Conservation (phyloP, 1,140 invertebrate species). For the Diuraphis noxia region DNA sequence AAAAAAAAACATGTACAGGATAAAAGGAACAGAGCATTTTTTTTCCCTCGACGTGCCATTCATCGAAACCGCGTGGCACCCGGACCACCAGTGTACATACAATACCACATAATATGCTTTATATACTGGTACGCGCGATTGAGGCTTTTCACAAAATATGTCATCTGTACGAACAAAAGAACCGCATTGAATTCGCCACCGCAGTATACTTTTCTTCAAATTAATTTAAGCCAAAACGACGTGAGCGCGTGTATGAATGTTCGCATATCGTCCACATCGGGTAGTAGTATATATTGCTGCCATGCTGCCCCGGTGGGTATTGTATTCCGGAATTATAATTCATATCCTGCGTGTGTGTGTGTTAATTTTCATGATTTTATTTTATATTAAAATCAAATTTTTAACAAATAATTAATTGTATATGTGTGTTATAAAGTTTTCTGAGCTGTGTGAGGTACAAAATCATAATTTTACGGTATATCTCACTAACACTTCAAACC, state of each 20-base stretch:
- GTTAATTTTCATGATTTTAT: too few relatives aligned
- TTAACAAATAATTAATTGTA: too few relatives aligned
- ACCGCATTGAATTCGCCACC: neutral
- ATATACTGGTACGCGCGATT: neutral
- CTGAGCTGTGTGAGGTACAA: too few relatives aligned
- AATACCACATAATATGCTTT: neutral
- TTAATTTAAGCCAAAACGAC: neutral
- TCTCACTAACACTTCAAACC: too few relatives aligned
- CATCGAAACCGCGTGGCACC: neutral
- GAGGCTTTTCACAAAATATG: neutral
- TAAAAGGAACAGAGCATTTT: neutral
- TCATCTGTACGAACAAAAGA: neutral
- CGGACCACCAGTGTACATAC: neutral
- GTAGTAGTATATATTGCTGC: too few relatives aligned
- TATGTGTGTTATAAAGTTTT: too few relatives aligned
- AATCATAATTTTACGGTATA: too few relatives aligned
- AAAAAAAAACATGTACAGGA: neutral
- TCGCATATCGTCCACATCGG: neutral
- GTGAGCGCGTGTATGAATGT: neutral
- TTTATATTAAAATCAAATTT: too few relatives aligned
- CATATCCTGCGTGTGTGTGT: too few relatives aligned
- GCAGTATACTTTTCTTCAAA: constrained; percentile 1
- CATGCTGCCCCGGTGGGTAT: too few relatives aligned
- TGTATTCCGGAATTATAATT: too few relatives aligned
- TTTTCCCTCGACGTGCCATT: neutral